phyloP scores from a whole-genome alignment of 2,888 invertebrate genomes.

The Horisme vitalbata region DNA sequence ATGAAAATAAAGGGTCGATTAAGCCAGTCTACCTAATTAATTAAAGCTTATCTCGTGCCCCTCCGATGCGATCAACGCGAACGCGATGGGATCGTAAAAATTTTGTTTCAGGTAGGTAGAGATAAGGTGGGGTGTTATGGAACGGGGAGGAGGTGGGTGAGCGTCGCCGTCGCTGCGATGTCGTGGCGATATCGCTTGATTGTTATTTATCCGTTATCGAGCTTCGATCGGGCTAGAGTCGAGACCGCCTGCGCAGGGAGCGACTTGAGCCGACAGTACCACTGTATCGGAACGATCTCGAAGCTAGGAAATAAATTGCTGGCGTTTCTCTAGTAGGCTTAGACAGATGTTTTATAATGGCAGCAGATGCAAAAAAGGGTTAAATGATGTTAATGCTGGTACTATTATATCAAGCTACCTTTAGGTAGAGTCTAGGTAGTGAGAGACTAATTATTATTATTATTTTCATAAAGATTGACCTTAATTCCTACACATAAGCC shows the following conservation, averaged over 20 bases:
- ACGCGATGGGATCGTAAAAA: constrained; percentile 62
- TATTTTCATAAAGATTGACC: not conserved
- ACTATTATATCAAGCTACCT: too few relatives aligned
- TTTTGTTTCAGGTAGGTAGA: constrained; percentile 55
- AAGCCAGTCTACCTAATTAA: constrained; percentile 63
- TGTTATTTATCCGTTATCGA: constrained; percentile 70
- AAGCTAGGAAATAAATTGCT: constrained; percentile 52
- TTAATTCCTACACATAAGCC: not conserved
- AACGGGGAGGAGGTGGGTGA: constrained; percentile 34
- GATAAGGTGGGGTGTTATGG: constrained; percentile 41
- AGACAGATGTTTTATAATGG: constrained; percentile 33
- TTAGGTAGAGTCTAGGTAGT: not conserved
- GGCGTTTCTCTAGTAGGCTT: constrained; percentile 37
- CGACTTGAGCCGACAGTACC: constrained; percentile 33
- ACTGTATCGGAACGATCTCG: constrained; percentile 51
- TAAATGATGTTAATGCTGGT: constrained; percentile 1
- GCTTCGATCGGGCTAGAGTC: constrained; percentile 51
- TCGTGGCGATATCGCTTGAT: constrained; percentile 63
- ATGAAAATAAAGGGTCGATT: constrained; percentile 63
- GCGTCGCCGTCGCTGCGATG: constrained; percentile 49
- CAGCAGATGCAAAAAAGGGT: constrained; percentile 25
- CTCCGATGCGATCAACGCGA: constrained; percentile 56
- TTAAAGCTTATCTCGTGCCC: constrained; percentile 58
- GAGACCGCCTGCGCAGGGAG: constrained; percentile 56
- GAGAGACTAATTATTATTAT: not conserved